phyloP scores from a whole-genome alignment of 2,113 vertebrate species.

The Chaetops frenatus region DNA sequence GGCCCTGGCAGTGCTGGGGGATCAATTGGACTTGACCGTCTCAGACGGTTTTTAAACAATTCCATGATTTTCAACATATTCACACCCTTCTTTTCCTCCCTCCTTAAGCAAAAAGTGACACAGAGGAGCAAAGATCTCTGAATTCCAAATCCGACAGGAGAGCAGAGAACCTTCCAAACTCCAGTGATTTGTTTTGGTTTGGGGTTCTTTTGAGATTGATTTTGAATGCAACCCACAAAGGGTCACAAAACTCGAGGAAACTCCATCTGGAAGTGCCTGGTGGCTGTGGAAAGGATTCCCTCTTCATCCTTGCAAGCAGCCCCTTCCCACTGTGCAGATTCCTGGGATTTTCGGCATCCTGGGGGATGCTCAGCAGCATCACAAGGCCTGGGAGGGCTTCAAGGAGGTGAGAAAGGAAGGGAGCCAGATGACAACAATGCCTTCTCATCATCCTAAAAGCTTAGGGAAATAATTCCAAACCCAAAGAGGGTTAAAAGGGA shows the following conservation, averaged over 20 bases:
- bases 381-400: background rate
- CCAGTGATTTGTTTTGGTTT: accelerated
- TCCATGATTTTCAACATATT: accelerated
- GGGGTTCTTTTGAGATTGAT: background rate
- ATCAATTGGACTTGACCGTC: accelerated
- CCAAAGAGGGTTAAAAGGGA: slow-evolving; percentile 38
- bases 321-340: accelerated
- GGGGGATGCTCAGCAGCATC: background rate
- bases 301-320: background rate
- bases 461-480: background rate
- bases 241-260: background rate
- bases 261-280: accelerated
- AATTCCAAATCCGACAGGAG: background rate
- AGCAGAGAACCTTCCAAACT: accelerated
- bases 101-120: background rate
- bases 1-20: background rate
- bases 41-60: background rate
- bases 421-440: background rate
- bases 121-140: background rate
- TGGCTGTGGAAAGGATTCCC: background rate
- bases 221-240: background rate
- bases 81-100: no score
- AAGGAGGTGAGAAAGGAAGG: background rate
- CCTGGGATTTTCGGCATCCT: accelerated
- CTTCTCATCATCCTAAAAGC: slow-evolving; percentile 41